A percentile compares a stretch with the other conserved stretches of the same genome.
Conservation (phyloP, 2,797 vertebrate genomes). For the Rhodeus uyekii region DNA sequence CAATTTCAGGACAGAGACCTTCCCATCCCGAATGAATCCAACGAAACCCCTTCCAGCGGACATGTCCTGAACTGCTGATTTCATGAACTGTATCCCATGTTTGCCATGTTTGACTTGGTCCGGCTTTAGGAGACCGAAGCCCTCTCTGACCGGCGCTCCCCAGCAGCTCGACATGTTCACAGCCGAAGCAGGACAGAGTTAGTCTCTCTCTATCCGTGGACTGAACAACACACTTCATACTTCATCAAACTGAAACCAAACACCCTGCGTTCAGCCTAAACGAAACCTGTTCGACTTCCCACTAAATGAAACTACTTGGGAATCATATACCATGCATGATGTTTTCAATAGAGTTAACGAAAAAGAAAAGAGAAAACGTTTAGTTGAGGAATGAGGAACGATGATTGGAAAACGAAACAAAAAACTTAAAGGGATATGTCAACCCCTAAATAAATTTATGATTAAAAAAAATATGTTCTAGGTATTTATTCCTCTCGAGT, state of each 20-base stretch:
- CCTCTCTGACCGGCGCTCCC: slow-evolving; percentile 19
- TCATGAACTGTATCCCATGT: not conserved
- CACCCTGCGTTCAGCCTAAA: not conserved
- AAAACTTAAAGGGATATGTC: not conserved
- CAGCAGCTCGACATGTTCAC: slow-evolving; percentile 44
- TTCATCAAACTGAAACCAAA: no score
- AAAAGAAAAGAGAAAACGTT: no score
- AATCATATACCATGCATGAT: not conserved
- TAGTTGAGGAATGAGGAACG: no score
- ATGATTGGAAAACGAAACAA: not conserved
- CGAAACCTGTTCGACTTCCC: not conserved
- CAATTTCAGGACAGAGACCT: slow-evolving; percentile 23
- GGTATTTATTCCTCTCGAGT: not conserved
- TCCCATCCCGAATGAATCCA: slow-evolving; percentile 37
- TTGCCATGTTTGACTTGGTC: slow-evolving; percentile 1
- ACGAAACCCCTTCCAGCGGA: slow-evolving; percentile 1
- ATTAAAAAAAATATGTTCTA: no score
- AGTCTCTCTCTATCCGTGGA: no score
- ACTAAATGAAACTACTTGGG: not conserved
- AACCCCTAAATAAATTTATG: no score
- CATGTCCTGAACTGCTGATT: not conserved
- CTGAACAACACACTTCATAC: not conserved
- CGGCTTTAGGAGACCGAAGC: not conserved
- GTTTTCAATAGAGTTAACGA: not conserved
- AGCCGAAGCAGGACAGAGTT: no score